Conservation (phyloP, 2,113 vertebrate species). For the Cavia porcellus region DNA sequence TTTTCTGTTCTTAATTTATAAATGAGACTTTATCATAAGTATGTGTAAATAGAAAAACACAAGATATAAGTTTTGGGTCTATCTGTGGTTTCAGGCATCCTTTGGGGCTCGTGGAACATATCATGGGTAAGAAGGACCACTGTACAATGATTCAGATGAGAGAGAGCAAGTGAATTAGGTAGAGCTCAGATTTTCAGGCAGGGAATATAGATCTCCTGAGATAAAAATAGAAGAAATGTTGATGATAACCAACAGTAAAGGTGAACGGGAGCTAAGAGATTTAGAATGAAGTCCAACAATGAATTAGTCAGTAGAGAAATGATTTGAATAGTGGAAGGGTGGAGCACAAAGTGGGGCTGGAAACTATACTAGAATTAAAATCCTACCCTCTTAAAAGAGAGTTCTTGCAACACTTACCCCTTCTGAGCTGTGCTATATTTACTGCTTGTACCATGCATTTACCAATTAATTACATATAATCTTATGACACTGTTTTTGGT, state of each 20-base stretch:
- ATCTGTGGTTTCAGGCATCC: background rate
- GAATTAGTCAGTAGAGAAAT: background rate
- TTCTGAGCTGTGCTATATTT: background rate
- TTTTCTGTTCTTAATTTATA: background rate
- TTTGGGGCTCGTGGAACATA: background rate
- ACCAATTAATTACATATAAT: background rate
- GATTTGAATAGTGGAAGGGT: background rate
- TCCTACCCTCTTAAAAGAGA: background rate
- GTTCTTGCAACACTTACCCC: background rate
- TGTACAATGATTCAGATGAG: background rate
- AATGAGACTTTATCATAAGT: background rate
- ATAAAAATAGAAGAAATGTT: background rate
- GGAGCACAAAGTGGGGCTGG: background rate
- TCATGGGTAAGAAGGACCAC: background rate
- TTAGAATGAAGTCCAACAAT: constrained; percentile 32
- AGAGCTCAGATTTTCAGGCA: background rate
- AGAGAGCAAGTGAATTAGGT: background rate
- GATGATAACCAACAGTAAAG: background rate
- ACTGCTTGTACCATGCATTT: background rate
- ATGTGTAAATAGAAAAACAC: background rate
- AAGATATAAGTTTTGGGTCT: background rate
- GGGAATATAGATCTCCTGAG: background rate
- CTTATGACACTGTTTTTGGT: background rate
- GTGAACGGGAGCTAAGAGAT: background rate
- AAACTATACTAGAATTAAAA: background rate